A percentile compares a stretch with the other conserved stretches of the same genome.
These are phyloP conservation scores for Drosophila pruinosa DNA, from an alignment of 1,140 invertebrate genomes.

Conservation along the genomic window DNA sequence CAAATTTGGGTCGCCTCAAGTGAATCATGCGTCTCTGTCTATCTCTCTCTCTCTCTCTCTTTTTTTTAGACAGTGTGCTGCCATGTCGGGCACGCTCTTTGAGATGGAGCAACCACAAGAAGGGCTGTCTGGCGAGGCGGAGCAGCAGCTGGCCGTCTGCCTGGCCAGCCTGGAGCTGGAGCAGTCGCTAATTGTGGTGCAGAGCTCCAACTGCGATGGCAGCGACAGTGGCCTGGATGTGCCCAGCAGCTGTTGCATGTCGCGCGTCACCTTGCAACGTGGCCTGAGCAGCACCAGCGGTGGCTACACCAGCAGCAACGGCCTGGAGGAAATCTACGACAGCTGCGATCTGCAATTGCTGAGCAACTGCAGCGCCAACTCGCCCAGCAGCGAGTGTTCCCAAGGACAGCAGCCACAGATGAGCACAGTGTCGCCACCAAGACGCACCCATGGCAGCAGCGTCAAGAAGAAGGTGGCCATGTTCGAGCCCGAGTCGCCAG, in stretches of 20 bases:
- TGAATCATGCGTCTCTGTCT: constrained; percentile 54
- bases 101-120: constrained; percentile 52
- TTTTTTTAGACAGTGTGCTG: constrained; percentile 25
- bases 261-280: constrained; percentile 75
- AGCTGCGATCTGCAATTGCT: constrained; percentile 88
- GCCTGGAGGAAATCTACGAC: constrained; percentile 84
- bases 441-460: constrained; percentile 31
- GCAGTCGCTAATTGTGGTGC: constrained; percentile 14
- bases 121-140: constrained; percentile 19
- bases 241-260: constrained; percentile 83
- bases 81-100: constrained; percentile 66
- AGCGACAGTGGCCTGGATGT: constrained; percentile 91
- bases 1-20: constrained; percentile 63
- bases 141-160: constrained; percentile 62
- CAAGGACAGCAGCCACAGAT: background rate
- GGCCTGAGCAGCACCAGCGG: constrained; percentile 85
- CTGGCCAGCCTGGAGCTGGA: constrained; percentile 63
- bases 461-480: constrained; percentile 80
- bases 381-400: constrained; percentile 89
- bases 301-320: constrained; percentile 86
- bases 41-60: constrained; percentile 14
- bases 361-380: constrained; percentile 82
- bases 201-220: constrained; percentile 85
- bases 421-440: constrained; percentile 27
- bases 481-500: constrained; percentile 65